Conservation (phyloP, 2,113 vertebrate species). For the Rallus limicola region DNA sequence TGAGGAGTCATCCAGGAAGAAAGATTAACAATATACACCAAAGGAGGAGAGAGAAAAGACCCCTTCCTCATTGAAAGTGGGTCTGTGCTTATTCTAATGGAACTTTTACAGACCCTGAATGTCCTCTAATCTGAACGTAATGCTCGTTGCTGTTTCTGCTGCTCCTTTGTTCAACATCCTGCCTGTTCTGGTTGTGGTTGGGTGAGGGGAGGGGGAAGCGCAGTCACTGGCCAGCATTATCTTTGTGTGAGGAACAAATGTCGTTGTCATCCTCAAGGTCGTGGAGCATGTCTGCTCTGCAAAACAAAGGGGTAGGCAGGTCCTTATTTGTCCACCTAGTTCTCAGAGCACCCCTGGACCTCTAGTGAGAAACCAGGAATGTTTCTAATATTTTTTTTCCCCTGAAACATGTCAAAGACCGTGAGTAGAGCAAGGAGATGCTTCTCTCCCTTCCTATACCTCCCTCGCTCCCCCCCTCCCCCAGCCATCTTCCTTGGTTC, state of each 20-base stretch:
- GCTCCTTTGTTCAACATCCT: slow-evolving; percentile 70
- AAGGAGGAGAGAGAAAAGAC: slow-evolving; percentile 48
- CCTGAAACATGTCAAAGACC: slow-evolving; percentile 58
- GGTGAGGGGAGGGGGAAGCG: slow-evolving; percentile 33
- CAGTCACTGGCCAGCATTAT: slow-evolving; percentile 57
- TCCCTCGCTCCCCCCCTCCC: background rate
- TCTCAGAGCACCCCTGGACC: slow-evolving; percentile 29
- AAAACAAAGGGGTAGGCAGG: slow-evolving; percentile 45
- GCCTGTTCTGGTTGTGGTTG: slow-evolving; percentile 62
- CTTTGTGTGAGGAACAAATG: slow-evolving; percentile 74
- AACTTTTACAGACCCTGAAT: slow-evolving; percentile 73
- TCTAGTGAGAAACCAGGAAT: slow-evolving; percentile 44
- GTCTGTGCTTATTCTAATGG: slow-evolving; percentile 79
- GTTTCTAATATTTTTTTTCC: slow-evolving; percentile 49
- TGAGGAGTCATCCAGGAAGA: slow-evolving; percentile 80
- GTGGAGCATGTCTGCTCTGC: slow-evolving; percentile 42
- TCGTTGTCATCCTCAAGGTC: slow-evolving; percentile 71
- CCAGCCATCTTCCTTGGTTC: background rate
- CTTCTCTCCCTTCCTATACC: background rate
- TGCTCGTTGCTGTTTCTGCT: slow-evolving; percentile 68
- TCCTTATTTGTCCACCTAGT: slow-evolving; percentile 33
- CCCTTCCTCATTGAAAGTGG: slow-evolving; percentile 69
- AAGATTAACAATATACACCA: slow-evolving; percentile 79
- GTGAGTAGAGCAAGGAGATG: slow-evolving; percentile 47
- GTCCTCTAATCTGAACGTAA: slow-evolving; percentile 76